Conservation (phyloP, 2,797 vertebrate species). For the Spinibarbus caldwelli region DNA sequence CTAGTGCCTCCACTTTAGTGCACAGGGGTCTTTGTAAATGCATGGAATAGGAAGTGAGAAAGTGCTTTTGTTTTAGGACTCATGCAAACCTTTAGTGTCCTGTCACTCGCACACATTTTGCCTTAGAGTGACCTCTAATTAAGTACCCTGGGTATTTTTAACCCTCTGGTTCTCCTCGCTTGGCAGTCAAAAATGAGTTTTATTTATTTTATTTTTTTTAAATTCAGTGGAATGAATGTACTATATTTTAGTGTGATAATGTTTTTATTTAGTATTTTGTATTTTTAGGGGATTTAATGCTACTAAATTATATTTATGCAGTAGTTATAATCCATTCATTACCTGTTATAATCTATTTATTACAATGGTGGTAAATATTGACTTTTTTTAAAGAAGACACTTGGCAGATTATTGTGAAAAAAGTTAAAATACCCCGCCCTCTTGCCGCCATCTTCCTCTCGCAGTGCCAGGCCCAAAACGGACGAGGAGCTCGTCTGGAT, state of each 20-base stretch:
- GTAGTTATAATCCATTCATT: background rate
- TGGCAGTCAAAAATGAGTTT: background rate
- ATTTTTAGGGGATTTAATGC: background rate
- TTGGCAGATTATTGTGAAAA: too few species aligned
- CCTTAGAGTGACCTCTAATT: background rate
- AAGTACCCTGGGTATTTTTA: background rate
- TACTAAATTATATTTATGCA: background rate
- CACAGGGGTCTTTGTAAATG: background rate
- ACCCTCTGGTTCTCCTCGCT: background rate
- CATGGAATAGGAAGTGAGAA: constrained; percentile 13
- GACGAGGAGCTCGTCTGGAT: too few species aligned
- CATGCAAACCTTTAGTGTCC: background rate
- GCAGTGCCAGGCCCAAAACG: too few species aligned
- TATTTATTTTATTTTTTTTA: background rate
- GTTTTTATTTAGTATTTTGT: background rate
- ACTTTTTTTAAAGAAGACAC: too few species aligned
- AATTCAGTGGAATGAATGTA: background rate
- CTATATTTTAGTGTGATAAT: too few species aligned
- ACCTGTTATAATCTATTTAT: background rate
- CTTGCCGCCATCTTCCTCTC: too few species aligned
- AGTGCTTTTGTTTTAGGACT: constrained; percentile 9
- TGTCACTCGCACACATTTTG: background rate
- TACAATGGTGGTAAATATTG: background rate
- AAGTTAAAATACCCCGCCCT: too few species aligned
- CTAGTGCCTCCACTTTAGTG: constrained; percentile 13